A percentile compares a stretch with the other conserved stretches of the same genome.
phyloP scores from a whole-genome alignment of 2,113 vertebrate genomes.

The Chascanopsetta lugubris region DNA sequence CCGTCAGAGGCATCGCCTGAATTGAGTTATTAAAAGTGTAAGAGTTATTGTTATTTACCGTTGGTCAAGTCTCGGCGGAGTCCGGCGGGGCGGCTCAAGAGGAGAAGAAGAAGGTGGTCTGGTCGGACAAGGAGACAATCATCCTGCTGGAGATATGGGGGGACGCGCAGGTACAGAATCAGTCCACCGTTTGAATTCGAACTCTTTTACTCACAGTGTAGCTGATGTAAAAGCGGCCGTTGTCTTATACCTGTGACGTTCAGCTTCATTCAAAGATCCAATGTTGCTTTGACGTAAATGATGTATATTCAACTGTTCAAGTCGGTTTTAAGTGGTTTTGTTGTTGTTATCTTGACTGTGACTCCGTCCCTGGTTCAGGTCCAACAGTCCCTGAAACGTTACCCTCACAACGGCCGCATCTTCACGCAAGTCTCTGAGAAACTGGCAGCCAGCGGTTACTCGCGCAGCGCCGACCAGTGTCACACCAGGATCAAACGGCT shows the following conservation, averaged over 20 bases:
- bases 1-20: background rate
- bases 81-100: conserved; percentile 60
- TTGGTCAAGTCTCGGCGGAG: conserved; percentile 52
- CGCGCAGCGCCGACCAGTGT: conserved; percentile 75
- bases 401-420: conserved; percentile 75
- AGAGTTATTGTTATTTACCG: background rate
- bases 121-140: conserved; percentile 78
- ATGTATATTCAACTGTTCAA: background rate
- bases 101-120: conserved; percentile 77
- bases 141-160: conserved; percentile 81
- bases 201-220: no score
- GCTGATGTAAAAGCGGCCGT: no score
- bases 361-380: conserved; percentile 40
- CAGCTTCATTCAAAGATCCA: no score
- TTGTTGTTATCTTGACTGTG: background rate
- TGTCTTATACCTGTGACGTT: no score
- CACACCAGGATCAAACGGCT: conserved; percentile 79
- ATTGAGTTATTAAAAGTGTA: accelerated
- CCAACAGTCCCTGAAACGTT: conserved; percentile 68
- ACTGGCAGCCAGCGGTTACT: conserved; percentile 63
- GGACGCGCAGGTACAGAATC: conserved; percentile 58
- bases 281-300: no score
- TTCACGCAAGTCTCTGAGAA: conserved; percentile 75
- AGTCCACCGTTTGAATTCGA: no score
- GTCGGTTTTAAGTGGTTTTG: background rate